Base-by-base conservation (phyloP, 2,888 invertebrate species). In the Oligia latruncula region DNA sequence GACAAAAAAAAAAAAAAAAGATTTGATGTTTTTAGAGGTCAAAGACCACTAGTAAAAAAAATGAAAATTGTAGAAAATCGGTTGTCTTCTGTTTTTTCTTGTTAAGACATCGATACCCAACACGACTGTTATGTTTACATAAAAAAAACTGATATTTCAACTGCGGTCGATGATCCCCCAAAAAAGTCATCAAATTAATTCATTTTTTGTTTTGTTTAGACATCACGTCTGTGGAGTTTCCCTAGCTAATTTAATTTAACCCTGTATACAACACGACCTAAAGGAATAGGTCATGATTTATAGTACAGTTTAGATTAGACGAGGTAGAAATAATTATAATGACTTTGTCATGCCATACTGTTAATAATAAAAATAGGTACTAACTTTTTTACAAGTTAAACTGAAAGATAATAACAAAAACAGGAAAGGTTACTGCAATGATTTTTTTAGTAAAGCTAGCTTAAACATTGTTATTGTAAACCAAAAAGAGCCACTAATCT, bases 391-490 rank as follows among this genome's bases (percentile, higher is more conserved):
- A 49, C n/a, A 35, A 43, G n/a, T 35, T 46, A 65, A 66, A 66
- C 40, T 49, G 2, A 2, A 35, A 67, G 17, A 2, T n/a, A 23
- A 2, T n/a, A 23, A 2, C 29, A 11, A 49, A 67, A 29, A 13
- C 43, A 20, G 6, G n/a, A 58, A 60, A 29, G 60, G 29, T 52
- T 35, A 43, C 9, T 5, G 64, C 52, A 55, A 70, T 43, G 13
- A n/a, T 29, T 40, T 43, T 11, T 4, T 40, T 46, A 46, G 15
- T 35, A 62, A 82, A 49, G 62, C 62, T 64, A 83, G 46, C 40
- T 76, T 62, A 11, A 49, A 49, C 29, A 78, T 71, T 62, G 20
- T 40, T 40, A 46, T 67, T 52, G 46, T 13, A 23, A 43, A 52
- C n/a, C 20, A 8, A 66, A 74, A 66, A 81, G 35, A 55, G 65